phyloP scores from a whole-genome alignment of 2,797 vertebrate genomes.

The Falco rusticolus region DNA sequence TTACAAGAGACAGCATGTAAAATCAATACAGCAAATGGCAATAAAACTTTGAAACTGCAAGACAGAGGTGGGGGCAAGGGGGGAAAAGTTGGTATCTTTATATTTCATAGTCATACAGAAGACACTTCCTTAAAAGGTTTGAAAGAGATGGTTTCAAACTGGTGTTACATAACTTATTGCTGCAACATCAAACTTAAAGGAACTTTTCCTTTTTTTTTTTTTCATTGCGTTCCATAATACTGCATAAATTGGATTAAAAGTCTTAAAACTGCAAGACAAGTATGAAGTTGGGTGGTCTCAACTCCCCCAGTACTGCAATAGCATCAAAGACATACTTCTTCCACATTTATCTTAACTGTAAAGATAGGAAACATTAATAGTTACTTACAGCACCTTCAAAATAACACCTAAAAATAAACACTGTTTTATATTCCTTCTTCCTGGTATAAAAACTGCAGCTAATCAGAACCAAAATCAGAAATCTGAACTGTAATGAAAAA shows the following conservation, averaged over 20 bases:
- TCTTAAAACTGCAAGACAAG: background rate
- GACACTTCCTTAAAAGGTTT: slow-evolving; percentile 56
- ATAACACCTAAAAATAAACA: background rate
- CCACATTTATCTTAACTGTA: background rate
- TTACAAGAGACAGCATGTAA: slow-evolving; percentile 31
- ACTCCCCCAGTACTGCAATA: background rate
- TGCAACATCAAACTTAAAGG: slow-evolving; percentile 8
- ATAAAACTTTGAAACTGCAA: slow-evolving; percentile 12
- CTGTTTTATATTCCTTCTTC: background rate
- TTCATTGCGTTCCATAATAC: background rate
- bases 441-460: background rate
- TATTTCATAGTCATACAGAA: slow-evolving; percentile 23
- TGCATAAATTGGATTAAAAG: background rate
- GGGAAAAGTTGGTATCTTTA: background rate
- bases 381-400: background rate
- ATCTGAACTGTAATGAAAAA: background rate
- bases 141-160: slow-evolving; percentile 5
- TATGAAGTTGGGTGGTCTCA: background rate
- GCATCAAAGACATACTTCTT: background rate
- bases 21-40: slow-evolving; percentile 25
- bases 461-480: background rate
- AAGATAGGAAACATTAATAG: background rate
- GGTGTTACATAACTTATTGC: slow-evolving; percentile 23
- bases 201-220: slow-evolving; percentile 21
- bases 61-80: background rate